phyloP scores from a whole-genome alignment of 2,113 vertebrate species.

The Fulica atra region DNA sequence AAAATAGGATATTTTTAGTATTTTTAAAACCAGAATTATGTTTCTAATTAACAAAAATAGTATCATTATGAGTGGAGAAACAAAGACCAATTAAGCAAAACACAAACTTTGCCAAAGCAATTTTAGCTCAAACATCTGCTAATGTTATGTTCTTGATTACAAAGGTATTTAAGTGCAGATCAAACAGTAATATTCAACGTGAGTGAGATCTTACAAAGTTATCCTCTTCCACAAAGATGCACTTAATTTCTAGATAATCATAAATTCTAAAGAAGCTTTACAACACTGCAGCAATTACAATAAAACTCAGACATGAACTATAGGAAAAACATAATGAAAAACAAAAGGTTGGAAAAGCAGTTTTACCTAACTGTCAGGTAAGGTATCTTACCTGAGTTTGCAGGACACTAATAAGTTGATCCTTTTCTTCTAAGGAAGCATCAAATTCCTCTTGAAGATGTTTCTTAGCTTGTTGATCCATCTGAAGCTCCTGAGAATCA shows the following conservation, averaged over 20 bases:
- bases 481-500: slow-evolving; percentile 89
- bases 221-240: neutral
- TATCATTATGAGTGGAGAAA: neutral
- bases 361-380: neutral
- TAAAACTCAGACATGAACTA: neutral
- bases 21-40: neutral
- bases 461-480: slow-evolving; percentile 98
- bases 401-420: slow-evolving; percentile 93
- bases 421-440: slow-evolving; percentile 93
- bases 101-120: neutral
- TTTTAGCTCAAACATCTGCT: neutral
- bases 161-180: neutral
- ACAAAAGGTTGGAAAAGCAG: neutral
- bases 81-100: neutral
- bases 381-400: slow-evolving; percentile 87
- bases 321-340: neutral
- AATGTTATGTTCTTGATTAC: neutral
- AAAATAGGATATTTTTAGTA: neutral
- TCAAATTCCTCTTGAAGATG: slow-evolving; percentile 98
- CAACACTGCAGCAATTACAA: neutral
- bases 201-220: neutral
- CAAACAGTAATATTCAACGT: neutral
- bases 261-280: neutral
- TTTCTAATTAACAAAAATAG: neutral
- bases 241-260: neutral